Base-by-base conservation (phyloP, 2,797 vertebrate species). In the Peromyscus eremicus region DNA sequence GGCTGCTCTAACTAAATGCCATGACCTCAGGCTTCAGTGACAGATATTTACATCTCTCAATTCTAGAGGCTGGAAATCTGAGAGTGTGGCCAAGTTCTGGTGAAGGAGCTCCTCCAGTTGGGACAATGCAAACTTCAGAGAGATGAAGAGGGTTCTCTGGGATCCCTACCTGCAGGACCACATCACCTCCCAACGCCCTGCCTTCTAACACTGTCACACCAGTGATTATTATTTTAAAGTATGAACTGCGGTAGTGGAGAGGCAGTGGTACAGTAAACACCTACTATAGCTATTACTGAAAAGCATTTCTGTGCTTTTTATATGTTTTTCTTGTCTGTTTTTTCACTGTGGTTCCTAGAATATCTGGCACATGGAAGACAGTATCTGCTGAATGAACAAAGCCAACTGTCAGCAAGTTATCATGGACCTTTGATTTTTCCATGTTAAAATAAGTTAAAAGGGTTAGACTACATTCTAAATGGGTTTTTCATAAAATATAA, bases 371-470 rank as follows among this genome's bases (percentile, higher is more conserved):
- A 76, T 1, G 4, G 27, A 57, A 82, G 14, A 6, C 3, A 17
- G 10, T 2, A 4, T 49, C 25, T 91, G 34, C 14, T 91, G 7
- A 90, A 83, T 11, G 5, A 86, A 85, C 14, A 5, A 91, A 84
- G n/a, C 52, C 79, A 94, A 70, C 57, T 60, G 75, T 88, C 46
- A 79, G 25, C 57, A 87, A 32, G n/a, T 46, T 91, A 43, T 77
- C n/a, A 11, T 10, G 19, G 17, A 62, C 71, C 87, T 96, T 60
- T 55, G 76, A 86, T 43, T 76, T 55, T 75, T 52, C 68, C 57
- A 34, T 1, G 17, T 81, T 60, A 88, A 96, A 94, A 71, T 43
- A 68, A 79, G 57, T 49, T 92, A 52, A 73, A 76, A 90, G 37
- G 3, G 62, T 92, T 34, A 87, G 52, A 17, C 55, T 49, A 81